Evolutionary conservation across 2,113 vertebrate species (phyloP).

Genomic region (Cygnus buccinator): DNA sequence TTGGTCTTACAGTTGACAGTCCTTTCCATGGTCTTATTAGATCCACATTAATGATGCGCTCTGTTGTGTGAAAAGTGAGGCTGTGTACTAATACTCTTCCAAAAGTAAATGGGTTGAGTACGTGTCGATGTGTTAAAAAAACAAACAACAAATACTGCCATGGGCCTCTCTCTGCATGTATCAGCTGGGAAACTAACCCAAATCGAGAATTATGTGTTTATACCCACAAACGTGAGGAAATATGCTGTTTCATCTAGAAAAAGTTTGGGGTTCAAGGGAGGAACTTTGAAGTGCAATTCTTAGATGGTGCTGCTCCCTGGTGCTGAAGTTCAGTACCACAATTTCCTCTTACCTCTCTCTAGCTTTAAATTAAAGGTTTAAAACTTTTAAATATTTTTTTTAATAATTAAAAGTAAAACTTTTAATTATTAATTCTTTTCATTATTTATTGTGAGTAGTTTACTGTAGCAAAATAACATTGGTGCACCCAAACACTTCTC

Average conservation of each 20-base stretch:
- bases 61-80: background rate
- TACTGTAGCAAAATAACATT: background rate
- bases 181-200: background rate
- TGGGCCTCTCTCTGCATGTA: background rate
- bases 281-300: background rate
- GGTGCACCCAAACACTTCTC: background rate
- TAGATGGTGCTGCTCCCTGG: conserved; percentile 69
- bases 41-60: background rate
- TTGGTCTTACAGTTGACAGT: background rate
- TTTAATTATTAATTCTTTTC: background rate
- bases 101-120: background rate
- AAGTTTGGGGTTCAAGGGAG: background rate
- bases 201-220: background rate
- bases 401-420: background rate
- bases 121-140: background rate
- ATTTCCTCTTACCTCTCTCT: background rate
- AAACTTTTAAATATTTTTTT: no score
- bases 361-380: background rate
- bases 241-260: background rate
- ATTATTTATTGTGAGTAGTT: background rate
- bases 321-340: conserved; percentile 61
- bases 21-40: background rate
- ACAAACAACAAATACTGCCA: fast-evolving
- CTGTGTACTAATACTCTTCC: background rate
- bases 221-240: background rate